Percentiles rank a stretch among this genome's conserved stretches.
These are phyloP conservation scores for Melanogrammus aeglefinus DNA, from an alignment of 2,797 vertebrate species.

Conservation along the genomic window DNA sequence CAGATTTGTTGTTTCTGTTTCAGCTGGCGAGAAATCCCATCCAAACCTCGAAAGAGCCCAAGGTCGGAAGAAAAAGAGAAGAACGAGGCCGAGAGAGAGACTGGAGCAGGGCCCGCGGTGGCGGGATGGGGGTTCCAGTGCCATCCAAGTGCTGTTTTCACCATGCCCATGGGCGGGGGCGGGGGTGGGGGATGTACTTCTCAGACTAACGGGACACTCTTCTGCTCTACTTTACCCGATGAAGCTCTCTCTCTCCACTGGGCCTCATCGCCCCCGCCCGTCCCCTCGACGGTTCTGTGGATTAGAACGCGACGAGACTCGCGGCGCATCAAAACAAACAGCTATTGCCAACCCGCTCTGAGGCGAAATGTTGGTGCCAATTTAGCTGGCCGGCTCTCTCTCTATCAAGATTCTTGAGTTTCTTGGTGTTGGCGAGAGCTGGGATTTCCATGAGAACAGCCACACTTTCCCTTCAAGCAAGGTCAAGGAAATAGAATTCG, in stretches of 20 bases:
- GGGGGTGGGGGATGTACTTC: slow-evolving; percentile 13
- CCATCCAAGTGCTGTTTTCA: slow-evolving; percentile 38
- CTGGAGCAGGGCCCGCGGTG: slow-evolving; percentile 48
- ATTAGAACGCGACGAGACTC: neutral
- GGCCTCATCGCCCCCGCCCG: neutral
- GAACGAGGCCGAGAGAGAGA: slow-evolving; percentile 52
- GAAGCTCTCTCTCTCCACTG: slow-evolving; percentile 31
- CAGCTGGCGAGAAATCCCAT: slow-evolving; percentile 30
- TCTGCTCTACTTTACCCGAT: slow-evolving; percentile 56
- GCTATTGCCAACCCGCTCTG: neutral
- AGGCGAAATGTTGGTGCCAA: neutral
- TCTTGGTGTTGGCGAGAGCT: slow-evolving; percentile 45
- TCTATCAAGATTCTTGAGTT: slow-evolving; percentile 29
- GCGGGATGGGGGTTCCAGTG: slow-evolving; percentile 37
- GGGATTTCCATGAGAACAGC: slow-evolving; percentile 55
- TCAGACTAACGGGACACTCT: slow-evolving; percentile 43
- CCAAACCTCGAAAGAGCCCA: slow-evolving; percentile 42
- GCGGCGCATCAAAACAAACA: neutral
- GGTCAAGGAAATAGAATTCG: slow-evolving; percentile 51
- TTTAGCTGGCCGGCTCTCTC: slow-evolving; percentile 6
- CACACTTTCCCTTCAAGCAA: slow-evolving; percentile 56
- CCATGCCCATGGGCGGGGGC: slow-evolving; percentile 34
- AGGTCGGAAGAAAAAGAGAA: slow-evolving; percentile 17
- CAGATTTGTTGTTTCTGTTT: slow-evolving; percentile 40
- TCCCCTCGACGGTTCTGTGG: neutral